These are phyloP conservation scores for Hoplias malabaricus DNA, from an alignment of 2,113 vertebrate genomes.

Conservation along the genomic window DNA sequence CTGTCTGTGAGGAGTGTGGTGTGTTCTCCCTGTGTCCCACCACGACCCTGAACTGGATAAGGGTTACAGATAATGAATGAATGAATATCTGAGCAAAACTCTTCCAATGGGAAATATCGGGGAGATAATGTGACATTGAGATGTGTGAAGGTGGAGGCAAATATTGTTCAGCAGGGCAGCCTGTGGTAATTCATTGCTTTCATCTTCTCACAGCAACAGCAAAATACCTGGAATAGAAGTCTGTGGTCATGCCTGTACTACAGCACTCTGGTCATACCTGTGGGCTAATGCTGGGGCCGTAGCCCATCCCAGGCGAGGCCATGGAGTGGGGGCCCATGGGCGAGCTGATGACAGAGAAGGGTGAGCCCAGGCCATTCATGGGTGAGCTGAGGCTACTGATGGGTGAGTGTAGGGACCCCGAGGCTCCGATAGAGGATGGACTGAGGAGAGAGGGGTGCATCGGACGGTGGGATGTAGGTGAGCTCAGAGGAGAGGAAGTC, in stretches of 20 bases:
- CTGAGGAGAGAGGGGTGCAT: constrained; percentile 90
- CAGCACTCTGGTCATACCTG: constrained; percentile 84
- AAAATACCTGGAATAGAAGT: too few relatives aligned
- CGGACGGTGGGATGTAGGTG: constrained; percentile 82
- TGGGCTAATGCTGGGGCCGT: constrained; percentile 85
- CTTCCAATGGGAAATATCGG: too few relatives aligned
- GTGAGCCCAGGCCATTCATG: constrained; percentile 94
- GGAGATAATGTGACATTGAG: too few relatives aligned
- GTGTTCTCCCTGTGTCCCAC: too few relatives aligned
- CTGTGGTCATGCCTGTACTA: neutral
- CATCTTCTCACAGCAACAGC: too few relatives aligned
- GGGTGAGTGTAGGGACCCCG: constrained; percentile 90
- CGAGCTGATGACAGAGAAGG: constrained; percentile 97
- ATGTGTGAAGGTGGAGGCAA: too few relatives aligned
- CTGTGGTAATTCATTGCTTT: too few relatives aligned
- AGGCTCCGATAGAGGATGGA: constrained; percentile 81
- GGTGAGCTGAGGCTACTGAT: constrained; percentile 89
- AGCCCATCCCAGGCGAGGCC: constrained; percentile 88
- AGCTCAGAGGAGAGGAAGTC: constrained; percentile 83
- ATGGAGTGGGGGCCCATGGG: constrained; percentile 93
- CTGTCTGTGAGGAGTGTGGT: too few relatives aligned
- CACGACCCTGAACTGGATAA: too few relatives aligned
- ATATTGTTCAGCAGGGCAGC: too few relatives aligned
- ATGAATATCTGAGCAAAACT: too few relatives aligned
- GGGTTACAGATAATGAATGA: too few relatives aligned